Evolutionary conservation across 1,140 invertebrate genomes (phyloP).

Genomic region (Trinorchestia longiramus): DNA sequence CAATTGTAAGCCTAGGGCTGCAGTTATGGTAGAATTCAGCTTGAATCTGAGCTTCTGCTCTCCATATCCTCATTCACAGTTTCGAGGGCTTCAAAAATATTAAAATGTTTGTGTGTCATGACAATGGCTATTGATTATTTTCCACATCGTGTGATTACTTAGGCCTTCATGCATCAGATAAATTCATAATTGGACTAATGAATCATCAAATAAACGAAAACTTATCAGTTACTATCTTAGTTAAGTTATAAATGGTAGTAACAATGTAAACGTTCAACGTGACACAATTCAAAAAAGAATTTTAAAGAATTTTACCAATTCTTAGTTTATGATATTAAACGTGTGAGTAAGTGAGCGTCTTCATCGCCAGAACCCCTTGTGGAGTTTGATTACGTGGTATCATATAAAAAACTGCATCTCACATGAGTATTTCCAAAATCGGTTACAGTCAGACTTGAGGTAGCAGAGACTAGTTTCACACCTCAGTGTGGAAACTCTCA

Average conservation of each 20-base stretch:
- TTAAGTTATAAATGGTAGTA: not conserved
- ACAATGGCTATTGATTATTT: not conserved
- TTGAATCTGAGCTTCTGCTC: not conserved
- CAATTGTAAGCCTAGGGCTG: not conserved
- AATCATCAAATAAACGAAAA: not conserved
- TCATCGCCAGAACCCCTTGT: no score
- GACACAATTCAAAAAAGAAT: no score
- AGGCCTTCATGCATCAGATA: not conserved
- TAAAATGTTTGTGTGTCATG: not conserved
- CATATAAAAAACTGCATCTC: no score
- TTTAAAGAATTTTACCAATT: no score
- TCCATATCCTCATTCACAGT: not conserved
- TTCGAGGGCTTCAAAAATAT: not conserved
- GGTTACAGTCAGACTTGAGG: not conserved
- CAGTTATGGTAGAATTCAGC: constrained; percentile 23
- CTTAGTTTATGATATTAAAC: no score
- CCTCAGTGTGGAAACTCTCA: not conserved
- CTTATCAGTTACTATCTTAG: not conserved
- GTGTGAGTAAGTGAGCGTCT: no score
- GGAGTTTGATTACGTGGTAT: no score
- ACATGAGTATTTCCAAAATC: no score
- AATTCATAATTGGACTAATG: not conserved
- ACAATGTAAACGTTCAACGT: not conserved
- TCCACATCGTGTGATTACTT: not conserved
- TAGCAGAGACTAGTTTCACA: not conserved